Evolutionary conservation across 2,888 invertebrate species (phyloP).

Genomic region (Oscheius myriophilus): DNA sequence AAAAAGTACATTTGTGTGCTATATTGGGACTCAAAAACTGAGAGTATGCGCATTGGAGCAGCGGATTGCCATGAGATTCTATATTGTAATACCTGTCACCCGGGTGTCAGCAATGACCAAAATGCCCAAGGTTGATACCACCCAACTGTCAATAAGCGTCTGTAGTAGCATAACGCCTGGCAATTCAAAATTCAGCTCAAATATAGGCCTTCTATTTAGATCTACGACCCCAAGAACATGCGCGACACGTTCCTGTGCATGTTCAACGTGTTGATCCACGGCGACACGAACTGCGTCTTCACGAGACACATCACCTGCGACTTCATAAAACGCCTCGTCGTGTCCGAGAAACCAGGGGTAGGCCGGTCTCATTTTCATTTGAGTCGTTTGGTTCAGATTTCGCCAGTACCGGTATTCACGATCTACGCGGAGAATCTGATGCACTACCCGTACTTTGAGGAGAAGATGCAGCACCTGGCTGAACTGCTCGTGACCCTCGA

Average conservation of each 20-base stretch:
- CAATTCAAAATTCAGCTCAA: too few species aligned
- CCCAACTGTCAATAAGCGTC: too few species aligned
- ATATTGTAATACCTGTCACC: too few species aligned
- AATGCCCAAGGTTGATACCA: too few species aligned
- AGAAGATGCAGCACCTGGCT: constrained; percentile 57
- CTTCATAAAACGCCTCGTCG: constrained; percentile 71
- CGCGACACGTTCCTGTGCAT: constrained; percentile 72
- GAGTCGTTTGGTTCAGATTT: constrained; percentile 25
- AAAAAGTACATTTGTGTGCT: too few species aligned
- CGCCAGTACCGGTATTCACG: constrained; percentile 50
- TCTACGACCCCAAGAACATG: constrained; percentile 70
- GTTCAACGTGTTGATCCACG: constrained; percentile 72
- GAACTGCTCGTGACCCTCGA: constrained; percentile 55
- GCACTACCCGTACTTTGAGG: constrained; percentile 58
- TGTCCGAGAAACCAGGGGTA: constrained; percentile 49
- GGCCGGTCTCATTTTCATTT: not conserved
- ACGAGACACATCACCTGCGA: constrained; percentile 72
- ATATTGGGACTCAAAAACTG: too few species aligned
- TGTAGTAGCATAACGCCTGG: too few species aligned
- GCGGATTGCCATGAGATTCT: too few species aligned
- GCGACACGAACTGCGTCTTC: constrained; percentile 68
- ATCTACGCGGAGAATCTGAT: constrained; percentile 59
- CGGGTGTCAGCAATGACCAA: too few species aligned
- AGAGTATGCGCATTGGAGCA: too few species aligned
- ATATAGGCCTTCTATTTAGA: constrained; percentile 40